These are phyloP conservation scores for Heteropelma amictum DNA, from an alignment of 2,888 invertebrate genomes.

Conservation along the genomic window DNA sequence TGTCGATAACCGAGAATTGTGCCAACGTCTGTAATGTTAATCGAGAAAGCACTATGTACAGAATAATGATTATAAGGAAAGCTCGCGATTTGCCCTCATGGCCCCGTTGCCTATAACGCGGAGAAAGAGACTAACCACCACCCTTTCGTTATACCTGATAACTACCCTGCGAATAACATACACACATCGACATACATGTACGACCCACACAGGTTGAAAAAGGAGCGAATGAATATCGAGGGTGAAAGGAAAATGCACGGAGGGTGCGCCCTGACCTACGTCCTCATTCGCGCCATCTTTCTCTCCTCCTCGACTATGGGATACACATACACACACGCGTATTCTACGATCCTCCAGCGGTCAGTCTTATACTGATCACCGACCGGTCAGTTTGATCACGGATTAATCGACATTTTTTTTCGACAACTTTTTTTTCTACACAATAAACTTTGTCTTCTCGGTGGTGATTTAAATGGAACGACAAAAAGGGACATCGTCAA, in stretches of 20 bases:
- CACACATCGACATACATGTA: slow-evolving; percentile 1
- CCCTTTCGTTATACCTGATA: slow-evolving; percentile 57
- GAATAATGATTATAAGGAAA: slow-evolving; percentile 24
- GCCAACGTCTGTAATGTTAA: slow-evolving; percentile 10
- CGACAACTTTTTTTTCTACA: slow-evolving; percentile 46
- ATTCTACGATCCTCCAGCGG: slow-evolving; percentile 33
- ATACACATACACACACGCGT: not conserved
- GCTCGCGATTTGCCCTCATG: slow-evolving; percentile 42
- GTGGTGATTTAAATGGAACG: slow-evolving; percentile 8
- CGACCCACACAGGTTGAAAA: slow-evolving; percentile 1
- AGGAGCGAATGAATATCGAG: slow-evolving; percentile 42
- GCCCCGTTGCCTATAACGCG: slow-evolving; percentile 58
- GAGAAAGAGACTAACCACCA: slow-evolving; percentile 54
- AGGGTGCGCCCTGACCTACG: slow-evolving; percentile 62
- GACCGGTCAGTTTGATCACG: slow-evolving; percentile 41
- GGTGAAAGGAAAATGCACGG: slow-evolving; percentile 56
- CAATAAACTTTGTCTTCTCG: not conserved
- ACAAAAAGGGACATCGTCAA: slow-evolving; percentile 1
- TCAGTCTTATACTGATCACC: slow-evolving; percentile 52
- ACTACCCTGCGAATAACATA: slow-evolving; percentile 32
- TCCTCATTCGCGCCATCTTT: slow-evolving; percentile 51
- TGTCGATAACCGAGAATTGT: not conserved
- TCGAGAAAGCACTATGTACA: slow-evolving; percentile 24
- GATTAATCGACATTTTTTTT: slow-evolving; percentile 6
- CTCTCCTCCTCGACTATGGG: slow-evolving; percentile 25